phyloP scores from a whole-genome alignment of 2,797 vertebrate genomes.

The Sebastes oblongus region DNA sequence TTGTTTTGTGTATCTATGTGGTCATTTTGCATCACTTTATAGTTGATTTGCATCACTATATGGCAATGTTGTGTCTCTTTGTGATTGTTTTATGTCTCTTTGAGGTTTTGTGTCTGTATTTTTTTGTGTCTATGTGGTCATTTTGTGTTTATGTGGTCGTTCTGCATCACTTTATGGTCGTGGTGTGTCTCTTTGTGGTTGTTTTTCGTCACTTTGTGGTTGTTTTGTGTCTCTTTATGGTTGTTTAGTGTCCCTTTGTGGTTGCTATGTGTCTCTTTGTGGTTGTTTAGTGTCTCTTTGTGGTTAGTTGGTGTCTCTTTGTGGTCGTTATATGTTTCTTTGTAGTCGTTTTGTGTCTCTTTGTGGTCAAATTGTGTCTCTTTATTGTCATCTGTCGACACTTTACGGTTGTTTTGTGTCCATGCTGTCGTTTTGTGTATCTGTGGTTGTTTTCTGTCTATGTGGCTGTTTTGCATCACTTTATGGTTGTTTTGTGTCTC shows the following conservation, averaged over 20 bases:
- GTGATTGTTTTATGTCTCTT: too few species aligned
- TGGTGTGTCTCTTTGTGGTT: neutral
- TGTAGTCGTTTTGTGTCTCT: neutral
- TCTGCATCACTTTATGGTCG: too few species aligned
- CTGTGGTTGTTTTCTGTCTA: neutral
- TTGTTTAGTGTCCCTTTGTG: too few species aligned
- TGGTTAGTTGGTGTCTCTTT: neutral
- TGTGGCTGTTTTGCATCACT: neutral
- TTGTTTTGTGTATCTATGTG: neutral
- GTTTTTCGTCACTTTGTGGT: too few species aligned
- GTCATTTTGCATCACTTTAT: neutral
- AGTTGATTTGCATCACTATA: neutral
- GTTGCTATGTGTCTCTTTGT: too few species aligned
- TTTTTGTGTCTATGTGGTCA: too few species aligned
- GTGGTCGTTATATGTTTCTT: neutral
- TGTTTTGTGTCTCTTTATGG: neutral
- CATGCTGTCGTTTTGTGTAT: neutral
- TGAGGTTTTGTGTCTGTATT: too few species aligned
- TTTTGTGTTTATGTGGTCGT: too few species aligned
- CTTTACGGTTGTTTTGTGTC: neutral
- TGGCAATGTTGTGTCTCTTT: neutral
- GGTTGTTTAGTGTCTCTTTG: too few species aligned
- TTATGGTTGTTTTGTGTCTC: neutral
- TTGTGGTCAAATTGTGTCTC: neutral
- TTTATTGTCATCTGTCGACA: accelerated